A percentile compares a stretch with the other conserved stretches of the same genome.
Conservation (phyloP, 2,888 invertebrate species). For the Cremastinae sp. region DNA sequence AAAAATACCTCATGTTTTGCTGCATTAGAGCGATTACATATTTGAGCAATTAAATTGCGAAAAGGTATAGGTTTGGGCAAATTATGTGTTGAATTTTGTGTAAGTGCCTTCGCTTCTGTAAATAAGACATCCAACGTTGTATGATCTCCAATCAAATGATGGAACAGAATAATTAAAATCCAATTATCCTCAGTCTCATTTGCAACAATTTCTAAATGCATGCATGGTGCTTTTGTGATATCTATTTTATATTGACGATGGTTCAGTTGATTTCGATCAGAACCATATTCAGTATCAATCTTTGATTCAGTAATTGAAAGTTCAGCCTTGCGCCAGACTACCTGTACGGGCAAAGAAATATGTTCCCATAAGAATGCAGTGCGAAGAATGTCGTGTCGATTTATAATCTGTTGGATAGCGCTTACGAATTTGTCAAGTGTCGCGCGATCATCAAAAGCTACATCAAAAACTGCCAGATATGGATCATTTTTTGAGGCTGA, state of each 20-base stretch:
- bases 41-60: conserved; percentile 15
- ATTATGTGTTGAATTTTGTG: neutral
- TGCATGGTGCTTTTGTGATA: conserved; percentile 7
- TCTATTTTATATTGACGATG: conserved; percentile 1
- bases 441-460: neutral
- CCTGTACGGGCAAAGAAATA: conserved; percentile 8
- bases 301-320: neutral
- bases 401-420: neutral
- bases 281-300: conserved; percentile 7
- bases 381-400: conserved; percentile 21
- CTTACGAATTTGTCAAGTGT: neutral
- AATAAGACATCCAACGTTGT: neutral
- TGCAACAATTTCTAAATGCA: neutral
- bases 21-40: neutral
- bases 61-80: neutral
- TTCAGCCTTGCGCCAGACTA: conserved; percentile 5
- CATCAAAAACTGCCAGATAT: neutral
- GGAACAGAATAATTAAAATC: neutral
- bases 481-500: conserved; percentile 4
- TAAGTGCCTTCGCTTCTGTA: neutral
- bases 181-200: neutral
- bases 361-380: conserved; percentile 12
- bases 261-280: neutral
- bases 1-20: neutral
- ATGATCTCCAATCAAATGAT: conserved; percentile 23